phyloP scores from a whole-genome alignment of 2,888 invertebrate species.

The Bedellia somnulentella region DNA sequence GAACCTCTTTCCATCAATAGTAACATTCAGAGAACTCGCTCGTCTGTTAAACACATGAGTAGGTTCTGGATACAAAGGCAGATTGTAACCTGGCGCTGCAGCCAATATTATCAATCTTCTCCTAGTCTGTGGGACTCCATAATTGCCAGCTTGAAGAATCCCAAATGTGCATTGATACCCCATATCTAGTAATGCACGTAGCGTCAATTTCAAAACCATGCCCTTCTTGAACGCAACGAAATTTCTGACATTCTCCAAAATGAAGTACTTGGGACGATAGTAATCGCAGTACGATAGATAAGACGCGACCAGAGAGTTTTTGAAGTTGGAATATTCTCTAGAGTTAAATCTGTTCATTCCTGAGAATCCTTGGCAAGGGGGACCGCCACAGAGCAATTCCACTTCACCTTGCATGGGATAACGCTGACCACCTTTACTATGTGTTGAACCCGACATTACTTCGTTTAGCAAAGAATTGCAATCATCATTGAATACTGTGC shows the following conservation, averaged over 20 bases:
- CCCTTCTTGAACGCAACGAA: constrained; percentile 81
- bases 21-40: constrained; percentile 61
- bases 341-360: constrained; percentile 89
- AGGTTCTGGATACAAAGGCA: constrained; percentile 80
- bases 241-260: constrained; percentile 84
- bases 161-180: constrained; percentile 88
- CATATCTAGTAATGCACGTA: constrained; percentile 76
- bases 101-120: constrained; percentile 78
- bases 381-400: constrained; percentile 82
- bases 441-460: constrained; percentile 65
- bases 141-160: constrained; percentile 83
- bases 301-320: constrained; percentile 81
- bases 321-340: constrained; percentile 81
- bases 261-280: constrained; percentile 80
- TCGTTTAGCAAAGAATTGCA: constrained; percentile 72
- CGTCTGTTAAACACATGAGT: constrained; percentile 73
- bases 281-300: constrained; percentile 84
- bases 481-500: constrained; percentile 79
- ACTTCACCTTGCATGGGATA: constrained; percentile 80
- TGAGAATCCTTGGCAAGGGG: constrained; percentile 88
- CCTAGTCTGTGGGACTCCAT: constrained; percentile 82
- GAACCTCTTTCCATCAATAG: constrained; percentile 48
- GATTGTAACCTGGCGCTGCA: constrained; percentile 74
- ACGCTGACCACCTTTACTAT: constrained; percentile 47
- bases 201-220: constrained; percentile 78